Conservation (phyloP, 2,113 vertebrate species). For the Dromiciops gliroides region DNA sequence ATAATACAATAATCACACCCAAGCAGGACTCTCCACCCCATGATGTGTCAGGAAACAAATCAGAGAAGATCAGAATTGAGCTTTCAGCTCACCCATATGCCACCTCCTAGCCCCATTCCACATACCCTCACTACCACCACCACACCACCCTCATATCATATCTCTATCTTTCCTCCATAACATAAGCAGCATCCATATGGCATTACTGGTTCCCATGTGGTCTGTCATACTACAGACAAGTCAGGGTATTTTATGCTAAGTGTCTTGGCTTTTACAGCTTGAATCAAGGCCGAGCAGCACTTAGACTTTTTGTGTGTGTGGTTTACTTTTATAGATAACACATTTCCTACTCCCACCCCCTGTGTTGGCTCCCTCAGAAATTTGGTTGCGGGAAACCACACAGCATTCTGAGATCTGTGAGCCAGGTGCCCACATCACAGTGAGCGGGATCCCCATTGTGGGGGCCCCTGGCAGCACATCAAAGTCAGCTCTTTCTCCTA, state of each 20-base stretch:
- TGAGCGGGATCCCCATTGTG: slow-evolving; percentile 73
- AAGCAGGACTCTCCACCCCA: slow-evolving; percentile 30
- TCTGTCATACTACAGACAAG: slow-evolving; percentile 53
- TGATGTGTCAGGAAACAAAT: slow-evolving; percentile 36
- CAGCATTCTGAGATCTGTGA: slow-evolving; percentile 79
- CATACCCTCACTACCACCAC: neutral
- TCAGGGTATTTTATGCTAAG: slow-evolving; percentile 73
- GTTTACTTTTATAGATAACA: slow-evolving; percentile 82
- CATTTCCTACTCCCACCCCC: slow-evolving; percentile 71
- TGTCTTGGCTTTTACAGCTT: slow-evolving; percentile 74
- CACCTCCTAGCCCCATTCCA: neutral
- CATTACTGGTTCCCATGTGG: slow-evolving; percentile 27
- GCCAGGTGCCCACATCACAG: slow-evolving; percentile 83
- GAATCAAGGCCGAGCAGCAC: slow-evolving; percentile 75
- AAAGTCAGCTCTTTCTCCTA: slow-evolving; percentile 78
- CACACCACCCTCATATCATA: neutral
- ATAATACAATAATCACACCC: neutral
- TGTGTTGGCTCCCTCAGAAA: slow-evolving; percentile 77
- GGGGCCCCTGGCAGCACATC: slow-evolving; percentile 81
- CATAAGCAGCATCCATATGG: neutral
- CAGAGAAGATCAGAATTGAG: neutral
- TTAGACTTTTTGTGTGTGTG: slow-evolving; percentile 81
- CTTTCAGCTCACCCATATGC: neutral
- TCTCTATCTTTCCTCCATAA: neutral
- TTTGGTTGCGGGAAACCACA: slow-evolving; percentile 81